Evolutionary conservation across 1,140 invertebrate species (phyloP), one percentile per base, ranked within the genome.

Genomic region (Drosophila santomea): DNA sequence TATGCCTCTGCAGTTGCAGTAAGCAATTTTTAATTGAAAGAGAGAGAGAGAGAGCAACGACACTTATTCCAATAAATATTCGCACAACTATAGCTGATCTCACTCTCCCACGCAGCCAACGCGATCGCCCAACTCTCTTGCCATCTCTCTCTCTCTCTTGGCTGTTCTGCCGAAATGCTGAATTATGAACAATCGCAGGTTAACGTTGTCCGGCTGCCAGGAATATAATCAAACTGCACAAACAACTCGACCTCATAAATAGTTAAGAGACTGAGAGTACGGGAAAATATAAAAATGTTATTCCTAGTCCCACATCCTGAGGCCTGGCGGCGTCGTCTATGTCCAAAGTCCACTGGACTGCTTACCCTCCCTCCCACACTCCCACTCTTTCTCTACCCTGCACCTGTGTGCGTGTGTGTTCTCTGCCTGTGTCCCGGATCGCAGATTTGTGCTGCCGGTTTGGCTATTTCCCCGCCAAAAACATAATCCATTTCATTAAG

Each of bases 171-270:
- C 47, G 41, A 50, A 44, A 51, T 44, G 75, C 77, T 78, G 50
- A 78, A 78, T 83, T 79, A 80, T 84, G 72, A 60, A 64, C 50
- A 71, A 75, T 77, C 80, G 69, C 48, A 52, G 72, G 59, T 62
- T 41, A 52, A 35, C 38, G 38, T 54, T 17, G 52, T 47, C 36
- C 39, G 14, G 39, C 69, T 35, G 50, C 52, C 51, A 60, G 74
- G 47, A 62, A 83, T 67, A 79, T 71, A 80, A 80, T 83, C 73
- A 80, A 80, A 80, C 75, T 67, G 55, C 80, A 76, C 80, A 84
- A 84, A 84, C 76, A 80, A 54, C 73, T 63, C 38, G 35, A 77
- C 56, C 72, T 80, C 77, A 77, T 84, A 73, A 84, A 80, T 85
- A 84, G 76, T 84, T 83, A 47, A 73, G 82, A 57, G 56, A 59